These are phyloP conservation scores for Diarsia brunnea DNA, from an alignment of 2,888 invertebrate genomes.

Conservation along the genomic window DNA sequence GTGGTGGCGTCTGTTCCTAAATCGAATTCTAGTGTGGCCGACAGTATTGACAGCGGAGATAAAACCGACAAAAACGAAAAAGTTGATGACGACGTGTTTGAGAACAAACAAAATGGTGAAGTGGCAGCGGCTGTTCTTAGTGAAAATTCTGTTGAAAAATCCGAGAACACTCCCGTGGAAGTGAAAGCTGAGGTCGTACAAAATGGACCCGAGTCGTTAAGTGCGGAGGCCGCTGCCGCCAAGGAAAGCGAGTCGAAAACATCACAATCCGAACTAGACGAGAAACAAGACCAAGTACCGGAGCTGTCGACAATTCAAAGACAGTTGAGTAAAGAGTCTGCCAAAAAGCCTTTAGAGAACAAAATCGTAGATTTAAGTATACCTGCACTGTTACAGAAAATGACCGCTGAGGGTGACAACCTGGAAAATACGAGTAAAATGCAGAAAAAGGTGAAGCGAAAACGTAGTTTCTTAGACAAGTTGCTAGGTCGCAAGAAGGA, in stretches of 20 bases:
- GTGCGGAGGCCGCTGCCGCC: conserved; percentile 63
- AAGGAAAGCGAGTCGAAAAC: conserved; percentile 76
- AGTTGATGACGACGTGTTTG: conserved; percentile 84
- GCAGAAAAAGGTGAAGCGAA: conserved; percentile 86
- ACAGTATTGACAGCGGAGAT: conserved; percentile 77
- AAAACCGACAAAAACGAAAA: conserved; percentile 74
- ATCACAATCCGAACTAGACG: conserved; percentile 83
- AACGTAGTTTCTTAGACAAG: conserved; percentile 88
- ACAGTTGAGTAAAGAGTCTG: conserved; percentile 79
- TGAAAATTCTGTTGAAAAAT: conserved; percentile 59
- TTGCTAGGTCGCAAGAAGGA: conserved; percentile 85
- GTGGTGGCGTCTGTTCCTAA: conserved; percentile 87
- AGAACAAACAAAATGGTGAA: conserved; percentile 72
- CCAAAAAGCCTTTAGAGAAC: conserved; percentile 74
- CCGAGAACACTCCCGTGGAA: conserved; percentile 63
- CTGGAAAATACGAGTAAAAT: conserved; percentile 79
- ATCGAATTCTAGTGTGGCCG: conserved; percentile 81
- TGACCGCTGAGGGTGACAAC: conserved; percentile 82
- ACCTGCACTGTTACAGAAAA: conserved; percentile 85
- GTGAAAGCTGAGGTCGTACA: conserved; percentile 72
- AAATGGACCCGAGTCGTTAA: conserved; percentile 76
- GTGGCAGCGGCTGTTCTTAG: conserved; percentile 60
- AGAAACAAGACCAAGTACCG: conserved; percentile 84
- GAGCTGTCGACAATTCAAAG: conserved; percentile 81
- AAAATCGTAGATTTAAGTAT: conserved; percentile 83